Base-by-base conservation (phyloP, 2,797 vertebrate species). In the Gila robusta region DNA sequence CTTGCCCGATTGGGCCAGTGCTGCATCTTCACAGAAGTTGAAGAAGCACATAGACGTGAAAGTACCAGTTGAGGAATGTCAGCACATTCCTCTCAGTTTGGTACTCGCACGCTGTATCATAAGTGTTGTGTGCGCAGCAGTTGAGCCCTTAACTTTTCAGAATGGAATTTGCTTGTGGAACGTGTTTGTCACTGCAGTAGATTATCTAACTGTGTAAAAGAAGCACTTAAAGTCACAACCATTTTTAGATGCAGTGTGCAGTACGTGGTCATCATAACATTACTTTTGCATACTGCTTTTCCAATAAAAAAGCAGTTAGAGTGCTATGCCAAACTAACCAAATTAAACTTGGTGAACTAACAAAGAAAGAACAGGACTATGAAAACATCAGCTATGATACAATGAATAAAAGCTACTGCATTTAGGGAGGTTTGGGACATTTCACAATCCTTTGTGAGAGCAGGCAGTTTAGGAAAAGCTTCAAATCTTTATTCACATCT, bases 401-500 rank as follows among this genome's bases (percentile, higher is more conserved):
- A 83, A 39, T 39, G 8, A 83, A 35, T 52, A 26, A 72, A 62
- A 35, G 4, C 16, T 17, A 9, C 79, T 81, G 12, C 19, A 47
- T 64, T 64, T 17, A 73, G 1, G 12, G 6, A 28, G 9, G 21
- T 64, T 62, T 39, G 6, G 23, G 3, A 7, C 11, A 39, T 83
- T 23, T n/a, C 2, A 59, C 37, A 16, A 26, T 47, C 16, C 23
- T 14, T 14, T 82, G 37, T 73, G 70, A 26, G 62, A 21, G 44
- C 44, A 77, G 10, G 23, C 35, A 54, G 72, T 83, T 83, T 37
- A 26, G 26, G 28, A 49, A 26, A 66, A 77, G 26, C 44, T 77
- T 35, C 62, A 41, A 77, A 69, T 69, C 47, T 28, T 28, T 39
- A 66, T 21, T 84, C 73, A 67, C 82, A 76, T 83, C 44, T 26